Conservation (phyloP, 1,140 invertebrate species). For the Ericerus pela region DNA sequence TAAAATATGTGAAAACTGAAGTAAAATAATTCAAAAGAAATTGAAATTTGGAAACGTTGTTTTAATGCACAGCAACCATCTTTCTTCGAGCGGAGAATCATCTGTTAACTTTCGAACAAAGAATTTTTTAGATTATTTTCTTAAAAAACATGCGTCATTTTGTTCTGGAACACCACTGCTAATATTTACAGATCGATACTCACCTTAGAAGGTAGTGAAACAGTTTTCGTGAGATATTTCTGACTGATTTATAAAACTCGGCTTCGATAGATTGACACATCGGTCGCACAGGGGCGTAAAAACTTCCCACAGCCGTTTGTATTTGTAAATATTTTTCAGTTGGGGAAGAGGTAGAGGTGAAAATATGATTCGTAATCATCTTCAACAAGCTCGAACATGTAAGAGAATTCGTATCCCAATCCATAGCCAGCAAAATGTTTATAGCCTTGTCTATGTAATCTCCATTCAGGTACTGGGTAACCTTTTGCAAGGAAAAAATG, state of each 20-base stretch:
- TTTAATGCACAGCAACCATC: too few species aligned
- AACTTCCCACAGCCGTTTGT: conserved; percentile 54
- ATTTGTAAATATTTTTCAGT: conserved; percentile 48
- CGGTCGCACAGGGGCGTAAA: conserved; percentile 44
- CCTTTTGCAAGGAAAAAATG: conserved; percentile 15
- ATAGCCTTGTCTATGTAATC: conserved; percentile 51
- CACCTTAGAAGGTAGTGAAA: conserved; percentile 62
- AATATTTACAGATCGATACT: conserved; percentile 4
- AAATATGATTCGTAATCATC: conserved; percentile 52
- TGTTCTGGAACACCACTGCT: neutral
- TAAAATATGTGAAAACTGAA: too few species aligned
- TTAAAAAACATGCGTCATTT: too few species aligned
- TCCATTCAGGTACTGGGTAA: conserved; percentile 47
- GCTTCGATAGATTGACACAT: conserved; percentile 49
- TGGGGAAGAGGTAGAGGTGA: conserved; percentile 45
- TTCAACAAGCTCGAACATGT: conserved; percentile 51
- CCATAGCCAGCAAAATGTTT: conserved; percentile 45
- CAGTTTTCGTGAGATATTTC: conserved; percentile 56
- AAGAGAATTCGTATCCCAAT: conserved; percentile 55
- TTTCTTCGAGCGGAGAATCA: too few species aligned
- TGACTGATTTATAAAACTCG: conserved; percentile 54
- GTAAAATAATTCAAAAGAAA: too few species aligned
- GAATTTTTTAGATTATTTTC: too few species aligned
- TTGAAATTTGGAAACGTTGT: too few species aligned
- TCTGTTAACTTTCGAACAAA: too few species aligned